Evolutionary conservation across 2,888 invertebrate genomes (phyloP).

Genomic region (Xiphydria camelus): DNA sequence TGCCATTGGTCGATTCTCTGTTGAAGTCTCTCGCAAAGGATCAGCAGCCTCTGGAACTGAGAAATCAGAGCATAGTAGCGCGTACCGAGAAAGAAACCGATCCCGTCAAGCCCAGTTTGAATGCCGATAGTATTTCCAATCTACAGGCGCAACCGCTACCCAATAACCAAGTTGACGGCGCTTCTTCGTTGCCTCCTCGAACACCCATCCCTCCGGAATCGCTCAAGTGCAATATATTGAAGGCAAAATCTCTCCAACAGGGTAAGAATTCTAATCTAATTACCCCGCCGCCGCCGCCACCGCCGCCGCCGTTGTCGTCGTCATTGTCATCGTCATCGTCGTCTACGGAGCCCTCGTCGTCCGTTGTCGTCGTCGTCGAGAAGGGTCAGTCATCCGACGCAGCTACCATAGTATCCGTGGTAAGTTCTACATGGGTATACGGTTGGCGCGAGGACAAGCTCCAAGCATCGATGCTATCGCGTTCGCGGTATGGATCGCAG

Average conservation of each 20-base stretch:
- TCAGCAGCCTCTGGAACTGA: constrained; percentile 64
- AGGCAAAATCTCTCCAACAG: constrained; percentile 71
- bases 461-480: too few relatives aligned
- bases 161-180: constrained; percentile 71
- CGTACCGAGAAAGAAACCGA: constrained; percentile 66
- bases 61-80: constrained; percentile 62
- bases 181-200: constrained; percentile 53
- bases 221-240: constrained; percentile 92
- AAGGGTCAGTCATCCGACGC: constrained; percentile 57
- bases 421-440: constrained; percentile 63
- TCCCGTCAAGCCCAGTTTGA: constrained; percentile 67
- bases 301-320: constrained; percentile 49
- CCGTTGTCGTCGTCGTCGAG: constrained; percentile 25
- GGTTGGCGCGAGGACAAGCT: too few relatives aligned
- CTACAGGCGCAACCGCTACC: constrained; percentile 63
- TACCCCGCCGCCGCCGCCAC: constrained; percentile 54
- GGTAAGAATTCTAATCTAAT: constrained; percentile 55
- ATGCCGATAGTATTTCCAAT: constrained; percentile 59
- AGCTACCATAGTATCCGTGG: constrained; percentile 77
- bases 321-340: constrained; percentile 54
- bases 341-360: constrained; percentile 24
- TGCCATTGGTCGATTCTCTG: constrained; percentile 69
- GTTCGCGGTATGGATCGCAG: too few relatives aligned
- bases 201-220: constrained; percentile 86
- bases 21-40: constrained; percentile 78